Evolutionary conservation across 2,888 invertebrate species (phyloP), one percentile per base, ranked within the genome.

Genomic region (Rhorus exstirpatorius): DNA sequence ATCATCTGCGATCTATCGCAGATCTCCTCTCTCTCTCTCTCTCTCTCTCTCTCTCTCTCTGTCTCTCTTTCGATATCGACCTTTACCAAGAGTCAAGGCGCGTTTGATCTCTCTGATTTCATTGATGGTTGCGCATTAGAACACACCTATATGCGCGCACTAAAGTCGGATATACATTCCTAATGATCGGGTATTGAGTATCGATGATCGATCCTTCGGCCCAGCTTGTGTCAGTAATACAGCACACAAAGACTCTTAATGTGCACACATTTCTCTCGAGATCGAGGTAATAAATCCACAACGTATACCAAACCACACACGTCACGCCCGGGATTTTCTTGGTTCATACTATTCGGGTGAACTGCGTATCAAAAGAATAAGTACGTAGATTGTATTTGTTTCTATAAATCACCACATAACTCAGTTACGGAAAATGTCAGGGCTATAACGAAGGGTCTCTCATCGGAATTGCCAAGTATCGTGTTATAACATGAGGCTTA

Each of bases 131-230:
- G 58, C 58, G 35, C 67, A 65, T 71, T 65, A 44, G 51, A 24
- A n/a, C 31, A 58, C 31, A 58, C 31, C 31, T 49, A 10, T 12
- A 67, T 35, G 41, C 26, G n/a, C 51, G 12, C 41, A 24, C 24
- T 21, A 17, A 6, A 61, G 31, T 46, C 26, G 44, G 41, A 46
- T 14, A 67, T 24, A 49, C 58, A 41, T 70, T n/a, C 63, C 61
- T 76, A 71, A 71, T 81, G 55, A 81, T 76, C 41, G 77, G 51
- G 65, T 76, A 67, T 71, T 51, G 76, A 72, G 63, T 76, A 77
- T 76, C 71, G 72, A 77, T 61, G 71, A 81, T 72, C 71, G 63
- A 78, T 78, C 7, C n/a, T n/a, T n/a, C n/a, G n/a, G 38, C 14
- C 44, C 14, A 19, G 3, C 21, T 24, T 17, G 21, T 60, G 31